These are phyloP conservation scores for Ommatoiulus sabulosus DNA, from an alignment of 2,888 invertebrate genomes.

Conservation along the genomic window DNA sequence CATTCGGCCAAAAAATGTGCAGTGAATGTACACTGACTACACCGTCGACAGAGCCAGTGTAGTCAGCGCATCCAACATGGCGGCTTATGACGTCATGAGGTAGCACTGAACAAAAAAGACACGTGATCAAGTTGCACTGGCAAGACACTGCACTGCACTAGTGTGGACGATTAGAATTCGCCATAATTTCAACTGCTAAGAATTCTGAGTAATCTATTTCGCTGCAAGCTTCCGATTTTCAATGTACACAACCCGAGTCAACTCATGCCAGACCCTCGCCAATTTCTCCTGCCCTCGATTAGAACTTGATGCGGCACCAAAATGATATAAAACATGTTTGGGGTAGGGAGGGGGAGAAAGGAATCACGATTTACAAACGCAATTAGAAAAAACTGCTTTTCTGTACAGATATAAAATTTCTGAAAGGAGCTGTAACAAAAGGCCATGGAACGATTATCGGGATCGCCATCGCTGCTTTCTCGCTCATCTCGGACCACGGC, in stretches of 20 bases:
- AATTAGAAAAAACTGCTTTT: slow-evolving; percentile 47
- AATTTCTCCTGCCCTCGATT: background rate
- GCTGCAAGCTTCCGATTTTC: background rate
- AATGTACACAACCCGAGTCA: background rate
- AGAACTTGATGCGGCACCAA: background rate
- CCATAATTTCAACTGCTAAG: too few relatives aligned
- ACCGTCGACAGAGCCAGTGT: too few relatives aligned
- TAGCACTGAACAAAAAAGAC: too few relatives aligned
- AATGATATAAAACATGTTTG: slow-evolving; percentile 18
- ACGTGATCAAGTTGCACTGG: too few relatives aligned
- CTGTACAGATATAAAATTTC: slow-evolving; percentile 48
- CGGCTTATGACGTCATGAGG: too few relatives aligned
- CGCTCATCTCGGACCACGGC: slow-evolving; percentile 26
- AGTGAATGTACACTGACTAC: too few relatives aligned
- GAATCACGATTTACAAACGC: slow-evolving; percentile 47
- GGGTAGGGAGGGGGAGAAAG: background rate
- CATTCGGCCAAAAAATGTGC: too few relatives aligned
- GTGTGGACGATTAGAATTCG: too few relatives aligned
- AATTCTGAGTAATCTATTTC: background rate
- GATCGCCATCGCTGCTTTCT: slow-evolving; percentile 32
- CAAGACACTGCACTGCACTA: too few relatives aligned
- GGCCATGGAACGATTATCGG: slow-evolving; percentile 47
- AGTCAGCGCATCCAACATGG: too few relatives aligned
- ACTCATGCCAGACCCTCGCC: background rate
- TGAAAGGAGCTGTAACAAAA: slow-evolving; percentile 48